phyloP scores from a whole-genome alignment of 2,113 vertebrate genomes.

The Echinops telfairi region DNA sequence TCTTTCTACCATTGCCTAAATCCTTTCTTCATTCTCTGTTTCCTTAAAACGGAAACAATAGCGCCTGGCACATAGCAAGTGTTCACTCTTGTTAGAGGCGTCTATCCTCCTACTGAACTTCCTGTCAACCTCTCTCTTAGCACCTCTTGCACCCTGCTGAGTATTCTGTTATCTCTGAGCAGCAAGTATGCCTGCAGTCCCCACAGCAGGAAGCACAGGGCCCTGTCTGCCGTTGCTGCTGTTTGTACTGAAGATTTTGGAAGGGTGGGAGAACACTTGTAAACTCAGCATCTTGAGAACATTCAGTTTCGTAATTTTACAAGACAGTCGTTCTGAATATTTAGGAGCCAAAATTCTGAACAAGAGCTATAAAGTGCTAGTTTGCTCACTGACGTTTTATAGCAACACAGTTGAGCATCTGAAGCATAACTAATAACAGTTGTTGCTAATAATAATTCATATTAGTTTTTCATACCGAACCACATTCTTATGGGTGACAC shows the following conservation, averaged over 20 bases:
- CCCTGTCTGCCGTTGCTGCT: not conserved
- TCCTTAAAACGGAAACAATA: not conserved
- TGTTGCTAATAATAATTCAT: not conserved
- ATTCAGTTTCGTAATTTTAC: conserved; percentile 17
- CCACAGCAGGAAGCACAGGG: not conserved
- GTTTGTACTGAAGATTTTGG: not conserved
- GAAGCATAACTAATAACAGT: not conserved
- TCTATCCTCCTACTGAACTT: not conserved
- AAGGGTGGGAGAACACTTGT: not conserved
- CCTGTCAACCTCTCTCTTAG: not conserved
- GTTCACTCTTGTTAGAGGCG: not conserved
- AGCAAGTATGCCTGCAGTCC: not conserved
- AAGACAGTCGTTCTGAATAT: not conserved
- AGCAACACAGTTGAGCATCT: not conserved
- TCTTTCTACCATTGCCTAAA: not conserved
- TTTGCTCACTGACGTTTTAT: not conserved
- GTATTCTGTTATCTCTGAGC: not conserved
- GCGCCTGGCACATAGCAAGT: not conserved
- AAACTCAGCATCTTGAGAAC: not conserved
- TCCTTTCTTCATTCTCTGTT: not conserved
- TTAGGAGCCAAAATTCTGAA: conserved; percentile 9
- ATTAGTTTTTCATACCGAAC: not conserved
- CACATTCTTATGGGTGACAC: not conserved
- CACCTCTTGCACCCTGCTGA: not conserved
- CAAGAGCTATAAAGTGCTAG: not conserved